Evolutionary conservation across 2,888 invertebrate species (phyloP).

Genomic region (Rapana venosa): DNA sequence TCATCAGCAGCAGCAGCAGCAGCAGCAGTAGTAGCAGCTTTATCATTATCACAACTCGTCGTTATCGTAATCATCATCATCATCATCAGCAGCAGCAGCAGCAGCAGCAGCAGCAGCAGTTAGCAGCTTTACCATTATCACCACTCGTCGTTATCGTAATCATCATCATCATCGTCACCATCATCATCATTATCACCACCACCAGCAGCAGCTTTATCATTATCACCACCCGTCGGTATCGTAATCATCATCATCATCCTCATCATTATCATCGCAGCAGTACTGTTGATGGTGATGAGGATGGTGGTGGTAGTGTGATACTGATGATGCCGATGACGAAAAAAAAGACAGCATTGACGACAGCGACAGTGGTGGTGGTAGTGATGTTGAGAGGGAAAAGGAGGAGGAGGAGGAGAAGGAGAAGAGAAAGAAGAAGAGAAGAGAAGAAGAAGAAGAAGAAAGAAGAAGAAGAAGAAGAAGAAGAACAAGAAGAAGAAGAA

Average conservation of each 20-base stretch:
- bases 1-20: slow-evolving; percentile 9
- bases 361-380: neutral
- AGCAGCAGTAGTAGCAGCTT: neutral
- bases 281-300: too few relatives aligned
- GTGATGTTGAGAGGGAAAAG: neutral
- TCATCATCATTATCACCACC: slow-evolving; percentile 3
- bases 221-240: neutral
- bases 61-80: neutral
- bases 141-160: neutral
- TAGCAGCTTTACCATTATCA: too few relatives aligned
- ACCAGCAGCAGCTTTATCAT: neutral
- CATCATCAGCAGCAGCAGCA: neutral
- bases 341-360: too few relatives aligned
- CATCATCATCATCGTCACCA: slow-evolving; percentile 21
- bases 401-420: neutral
- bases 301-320: neutral
- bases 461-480: too few relatives aligned
- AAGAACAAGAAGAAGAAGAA: too few relatives aligned
- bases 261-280: neutral
- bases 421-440: neutral
- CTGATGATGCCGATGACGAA: too few relatives aligned
- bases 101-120: too few relatives aligned
- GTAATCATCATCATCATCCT: neutral
- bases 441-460: neutral
- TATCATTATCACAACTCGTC: neutral